phyloP scores from a whole-genome alignment of 1,140 invertebrate genomes.

The Brachionus rubens region DNA sequence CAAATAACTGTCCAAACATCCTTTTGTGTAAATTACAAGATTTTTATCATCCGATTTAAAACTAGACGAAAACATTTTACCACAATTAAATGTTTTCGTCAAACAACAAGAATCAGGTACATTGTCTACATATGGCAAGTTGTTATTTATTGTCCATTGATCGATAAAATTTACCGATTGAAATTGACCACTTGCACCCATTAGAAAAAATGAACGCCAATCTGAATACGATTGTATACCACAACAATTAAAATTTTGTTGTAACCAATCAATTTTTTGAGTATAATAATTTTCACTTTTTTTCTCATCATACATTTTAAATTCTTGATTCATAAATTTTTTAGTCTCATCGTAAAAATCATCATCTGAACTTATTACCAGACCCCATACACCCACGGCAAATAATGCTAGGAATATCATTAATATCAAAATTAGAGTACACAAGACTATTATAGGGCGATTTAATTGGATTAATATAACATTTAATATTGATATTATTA shows the following conservation, averaged over 20 bases:
- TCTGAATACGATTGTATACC: slow-evolving; percentile 27
- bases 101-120: slow-evolving; percentile 44
- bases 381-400: not conserved
- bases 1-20: slow-evolving; percentile 31
- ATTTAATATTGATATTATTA: not conserved
- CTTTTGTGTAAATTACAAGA: not conserved
- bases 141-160: slow-evolving; percentile 32
- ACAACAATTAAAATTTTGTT: slow-evolving; percentile 40
- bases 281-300: slow-evolving; percentile 3
- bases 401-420: not conserved
- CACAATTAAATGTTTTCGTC: slow-evolving; percentile 4
- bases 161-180: slow-evolving; percentile 3
- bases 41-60: not conserved
- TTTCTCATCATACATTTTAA: slow-evolving; percentile 20
- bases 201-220: slow-evolving; percentile 1
- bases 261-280: slow-evolving; percentile 28
- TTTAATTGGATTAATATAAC: slow-evolving; percentile 5
- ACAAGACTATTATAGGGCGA: not conserved
- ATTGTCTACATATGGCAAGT: slow-evolving; percentile 37
- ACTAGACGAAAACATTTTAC: not conserved
- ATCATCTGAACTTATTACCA: not conserved
- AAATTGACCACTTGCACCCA: not conserved
- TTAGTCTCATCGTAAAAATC: not conserved
- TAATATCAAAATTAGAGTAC: not conserved
- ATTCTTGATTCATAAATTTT: not conserved